Percentiles rank a stretch among this genome's conserved stretches.
phyloP scores from a whole-genome alignment of 1,140 invertebrate genomes.

The Triops cancriformis region DNA sequence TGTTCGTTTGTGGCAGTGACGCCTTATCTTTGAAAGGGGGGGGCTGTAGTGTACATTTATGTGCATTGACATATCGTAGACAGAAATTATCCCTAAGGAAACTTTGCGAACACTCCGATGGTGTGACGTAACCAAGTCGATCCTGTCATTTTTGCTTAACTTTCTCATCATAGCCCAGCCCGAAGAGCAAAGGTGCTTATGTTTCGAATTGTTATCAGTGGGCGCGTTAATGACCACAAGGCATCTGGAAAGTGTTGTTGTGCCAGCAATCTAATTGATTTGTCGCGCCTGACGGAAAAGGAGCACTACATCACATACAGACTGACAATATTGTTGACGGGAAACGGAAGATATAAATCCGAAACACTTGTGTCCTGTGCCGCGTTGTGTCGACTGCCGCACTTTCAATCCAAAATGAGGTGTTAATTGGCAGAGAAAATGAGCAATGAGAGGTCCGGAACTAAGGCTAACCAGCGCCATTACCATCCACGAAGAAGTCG shows the following conservation, averaged over 20 bases:
- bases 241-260: not conserved
- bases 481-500: slow-evolving; percentile 4
- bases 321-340: not conserved
- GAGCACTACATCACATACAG: not conserved
- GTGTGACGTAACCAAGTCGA: not conserved
- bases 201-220: not conserved
- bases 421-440: not conserved
- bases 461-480: slow-evolving; percentile 8
- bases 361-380: not conserved
- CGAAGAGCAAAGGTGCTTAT: not conserved
- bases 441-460: not conserved
- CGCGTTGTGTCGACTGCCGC: not conserved
- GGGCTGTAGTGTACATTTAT: too few relatives aligned
- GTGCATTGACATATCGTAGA: too few relatives aligned
- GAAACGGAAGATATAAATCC: not conserved
- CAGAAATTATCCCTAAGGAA: too few relatives aligned
- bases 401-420: not conserved
- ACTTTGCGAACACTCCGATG: too few relatives aligned
- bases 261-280: not conserved
- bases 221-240: not conserved
- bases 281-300: not conserved
- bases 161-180: not conserved
- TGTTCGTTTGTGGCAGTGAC: too few relatives aligned
- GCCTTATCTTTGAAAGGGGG: too few relatives aligned
- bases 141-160: not conserved